Conservation (phyloP, 2,113 vertebrate genomes). For the Lutjanus erythropterus region DNA sequence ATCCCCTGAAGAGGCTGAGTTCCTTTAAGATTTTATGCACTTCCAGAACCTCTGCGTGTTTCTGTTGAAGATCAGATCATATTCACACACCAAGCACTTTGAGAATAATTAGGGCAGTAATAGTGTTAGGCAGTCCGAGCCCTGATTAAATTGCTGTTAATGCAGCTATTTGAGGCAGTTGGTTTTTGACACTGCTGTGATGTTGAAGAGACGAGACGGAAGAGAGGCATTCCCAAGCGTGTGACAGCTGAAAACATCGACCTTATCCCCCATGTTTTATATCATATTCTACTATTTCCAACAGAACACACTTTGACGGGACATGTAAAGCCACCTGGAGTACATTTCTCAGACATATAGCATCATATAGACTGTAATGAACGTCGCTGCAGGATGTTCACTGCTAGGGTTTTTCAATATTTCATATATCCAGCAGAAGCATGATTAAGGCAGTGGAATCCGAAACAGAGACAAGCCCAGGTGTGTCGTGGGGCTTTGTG, state of each 20-base stretch:
- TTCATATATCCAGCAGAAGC: too few species aligned
- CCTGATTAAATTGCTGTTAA: constrained; percentile 71
- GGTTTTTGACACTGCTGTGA: constrained; percentile 44
- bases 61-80: constrained; percentile 71
- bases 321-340: constrained; percentile 3
- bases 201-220: constrained; percentile 35
- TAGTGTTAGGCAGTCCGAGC: constrained; percentile 55
- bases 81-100: constrained; percentile 60
- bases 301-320: not conserved
- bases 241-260: not conserved
- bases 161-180: constrained; percentile 59
- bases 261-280: not conserved
- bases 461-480: too few species aligned
- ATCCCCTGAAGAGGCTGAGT: constrained; percentile 72
- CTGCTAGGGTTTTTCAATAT: not conserved
- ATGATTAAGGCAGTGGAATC: too few species aligned
- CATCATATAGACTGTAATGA: not conserved
- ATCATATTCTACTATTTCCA: not conserved
- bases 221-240: not conserved
- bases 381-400: not conserved
- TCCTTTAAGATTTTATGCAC: constrained; percentile 73
- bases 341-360: not conserved
- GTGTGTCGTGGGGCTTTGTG: too few species aligned
- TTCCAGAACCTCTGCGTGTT: constrained; percentile 60
- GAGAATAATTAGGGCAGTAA: constrained; percentile 73